A percentile compares a stretch with the other conserved stretches of the same genome.
These are phyloP conservation scores for Sphenopsis melanotis DNA, from an alignment of 2,797 vertebrate species.

Conservation along the genomic window DNA sequence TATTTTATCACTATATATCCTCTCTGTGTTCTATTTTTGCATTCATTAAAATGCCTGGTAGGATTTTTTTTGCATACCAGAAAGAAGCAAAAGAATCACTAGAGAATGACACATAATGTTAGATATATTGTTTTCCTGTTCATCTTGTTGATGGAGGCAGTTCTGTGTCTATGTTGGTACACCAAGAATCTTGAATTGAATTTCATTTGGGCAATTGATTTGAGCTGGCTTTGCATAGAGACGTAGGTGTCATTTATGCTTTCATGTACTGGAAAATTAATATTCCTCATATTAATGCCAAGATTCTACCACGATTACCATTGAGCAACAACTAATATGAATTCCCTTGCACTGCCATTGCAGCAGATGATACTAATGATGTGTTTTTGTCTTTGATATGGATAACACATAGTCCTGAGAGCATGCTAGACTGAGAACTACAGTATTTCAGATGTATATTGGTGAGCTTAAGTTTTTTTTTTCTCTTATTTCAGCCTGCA, in stretches of 20 bases:
- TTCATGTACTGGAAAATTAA: background rate
- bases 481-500: background rate
- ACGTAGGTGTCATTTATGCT: background rate
- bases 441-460: background rate
- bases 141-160: background rate
- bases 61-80: background rate
- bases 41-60: background rate
- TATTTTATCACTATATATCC: background rate
- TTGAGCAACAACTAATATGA: background rate
- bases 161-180: background rate
- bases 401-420: background rate
- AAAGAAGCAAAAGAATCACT: background rate
- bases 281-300: background rate
- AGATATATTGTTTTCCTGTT: background rate
- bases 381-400: conserved; percentile 4
- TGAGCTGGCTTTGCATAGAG: background rate
- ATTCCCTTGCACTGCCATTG: background rate
- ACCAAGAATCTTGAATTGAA: background rate
- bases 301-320: background rate
- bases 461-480: background rate
- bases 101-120: background rate
- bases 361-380: background rate
- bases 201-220: background rate
- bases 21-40: background rate
- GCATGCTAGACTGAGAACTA: background rate